Percentiles rank a stretch among this genome's conserved stretches.
Evolutionary conservation across 1,140 invertebrate genomes (phyloP).

Genomic region (Galleria mellonella): DNA sequence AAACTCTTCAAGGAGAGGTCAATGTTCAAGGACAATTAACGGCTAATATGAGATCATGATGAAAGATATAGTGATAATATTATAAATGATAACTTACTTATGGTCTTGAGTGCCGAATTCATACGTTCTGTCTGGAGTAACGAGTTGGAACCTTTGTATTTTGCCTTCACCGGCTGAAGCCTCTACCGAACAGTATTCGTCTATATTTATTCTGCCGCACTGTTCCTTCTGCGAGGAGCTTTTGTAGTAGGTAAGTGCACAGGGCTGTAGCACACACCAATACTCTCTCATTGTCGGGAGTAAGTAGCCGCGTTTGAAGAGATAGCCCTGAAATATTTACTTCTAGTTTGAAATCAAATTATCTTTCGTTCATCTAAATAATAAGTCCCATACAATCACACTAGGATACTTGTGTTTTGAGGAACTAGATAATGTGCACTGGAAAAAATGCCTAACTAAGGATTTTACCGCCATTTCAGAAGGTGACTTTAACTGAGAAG

Average conservation of each 20-base stretch:
- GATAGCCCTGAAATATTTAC: constrained; percentile 73
- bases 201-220: constrained; percentile 80
- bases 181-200: constrained; percentile 80
- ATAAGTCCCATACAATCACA: too few species aligned
- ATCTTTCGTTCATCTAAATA: too few species aligned
- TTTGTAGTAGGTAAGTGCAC: constrained; percentile 84
- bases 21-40: too few species aligned
- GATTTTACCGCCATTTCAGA: too few species aligned
- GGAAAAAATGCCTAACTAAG: too few species aligned
- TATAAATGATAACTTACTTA: constrained; percentile 52
- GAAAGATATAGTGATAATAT: background rate
- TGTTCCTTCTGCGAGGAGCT: constrained; percentile 81
- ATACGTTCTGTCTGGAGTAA: constrained; percentile 80
- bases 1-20: too few species aligned
- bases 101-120: constrained; percentile 82
- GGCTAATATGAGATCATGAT: too few species aligned
- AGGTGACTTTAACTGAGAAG: too few species aligned
- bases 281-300: constrained; percentile 85
- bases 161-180: constrained; percentile 73
- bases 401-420: too few species aligned
- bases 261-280: constrained; percentile 86
- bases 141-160: constrained; percentile 74
- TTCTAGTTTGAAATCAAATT: too few species aligned
- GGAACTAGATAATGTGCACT: too few species aligned
- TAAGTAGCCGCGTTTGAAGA: constrained; percentile 84